Conservation (phyloP, 2,797 vertebrate genomes). For the Rhabdophis nuchalis region DNA sequence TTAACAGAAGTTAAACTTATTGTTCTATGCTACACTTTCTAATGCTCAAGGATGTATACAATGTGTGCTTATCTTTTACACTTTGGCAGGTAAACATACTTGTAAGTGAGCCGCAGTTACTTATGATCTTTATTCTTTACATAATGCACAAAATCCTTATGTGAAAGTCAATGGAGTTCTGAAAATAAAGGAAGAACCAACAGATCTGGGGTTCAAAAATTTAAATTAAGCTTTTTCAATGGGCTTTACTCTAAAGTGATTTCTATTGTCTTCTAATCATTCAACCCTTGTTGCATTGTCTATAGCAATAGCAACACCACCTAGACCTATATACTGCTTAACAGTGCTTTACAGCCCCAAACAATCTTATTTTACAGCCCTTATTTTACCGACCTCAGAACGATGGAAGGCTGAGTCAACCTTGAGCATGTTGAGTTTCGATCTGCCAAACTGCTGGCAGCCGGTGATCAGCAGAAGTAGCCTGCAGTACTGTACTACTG, state of each 20-base stretch:
- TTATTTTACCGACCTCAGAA: too few relatives aligned
- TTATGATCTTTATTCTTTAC: background rate
- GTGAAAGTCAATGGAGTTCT: background rate
- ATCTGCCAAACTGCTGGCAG: too few relatives aligned
- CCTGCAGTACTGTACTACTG: too few relatives aligned
- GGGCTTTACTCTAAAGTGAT: background rate
- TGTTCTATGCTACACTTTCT: background rate
- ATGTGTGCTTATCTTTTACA: background rate
- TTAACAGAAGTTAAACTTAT: background rate
- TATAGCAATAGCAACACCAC: too few relatives aligned
- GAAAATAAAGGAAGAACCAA: background rate
- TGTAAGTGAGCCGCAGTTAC: background rate
- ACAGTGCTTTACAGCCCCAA: too few relatives aligned
- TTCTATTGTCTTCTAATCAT: background rate
- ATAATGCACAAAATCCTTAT: background rate
- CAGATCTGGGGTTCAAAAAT: background rate
- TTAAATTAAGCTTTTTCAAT: background rate
- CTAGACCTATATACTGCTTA: too few relatives aligned
- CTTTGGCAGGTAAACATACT: background rate
- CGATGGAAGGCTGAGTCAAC: too few relatives aligned
- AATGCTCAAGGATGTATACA: background rate
- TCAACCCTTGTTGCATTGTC: background rate
- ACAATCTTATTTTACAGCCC: too few relatives aligned
- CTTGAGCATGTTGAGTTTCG: too few relatives aligned
- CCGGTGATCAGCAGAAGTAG: too few relatives aligned